Evolutionary conservation across 2,797 vertebrate species (phyloP).

Genomic region (Brotula barbata): DNA sequence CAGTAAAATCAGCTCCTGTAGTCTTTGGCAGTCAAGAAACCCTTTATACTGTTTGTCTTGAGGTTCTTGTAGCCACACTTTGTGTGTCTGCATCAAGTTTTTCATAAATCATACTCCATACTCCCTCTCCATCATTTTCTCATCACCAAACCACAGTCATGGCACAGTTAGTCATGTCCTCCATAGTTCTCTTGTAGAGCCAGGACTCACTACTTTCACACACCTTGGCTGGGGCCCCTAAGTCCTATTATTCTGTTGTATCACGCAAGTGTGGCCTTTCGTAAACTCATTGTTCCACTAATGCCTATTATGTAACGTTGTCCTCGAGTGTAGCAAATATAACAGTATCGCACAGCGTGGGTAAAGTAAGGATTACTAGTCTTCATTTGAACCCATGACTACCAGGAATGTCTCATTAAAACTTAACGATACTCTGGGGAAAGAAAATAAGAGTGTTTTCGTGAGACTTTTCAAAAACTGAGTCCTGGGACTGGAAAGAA

Average conservation of each 20-base stretch:
- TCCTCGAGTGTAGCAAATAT: slow-evolving; percentile 28
- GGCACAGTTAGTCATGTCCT: slow-evolving; percentile 9
- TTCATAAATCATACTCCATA: slow-evolving; percentile 6
- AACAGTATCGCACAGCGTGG: slow-evolving; percentile 27
- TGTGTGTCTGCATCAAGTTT: no score
- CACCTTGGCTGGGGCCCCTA: slow-evolving; percentile 25
- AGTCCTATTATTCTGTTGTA: slow-evolving; percentile 27
- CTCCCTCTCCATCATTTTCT: slow-evolving; percentile 2
- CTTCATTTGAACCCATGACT: slow-evolving; percentile 3
- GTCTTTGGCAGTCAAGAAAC: slow-evolving; percentile 17
- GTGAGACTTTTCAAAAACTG: no score
- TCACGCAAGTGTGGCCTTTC: slow-evolving; percentile 39
- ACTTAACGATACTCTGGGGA: neutral
- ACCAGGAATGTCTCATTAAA: neutral
- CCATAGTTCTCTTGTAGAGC: slow-evolving; percentile 31
- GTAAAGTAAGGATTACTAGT: slow-evolving; percentile 27
- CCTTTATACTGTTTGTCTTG: neutral
- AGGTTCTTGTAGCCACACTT: no score
- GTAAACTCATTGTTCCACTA: slow-evolving; percentile 55
- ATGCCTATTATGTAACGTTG: slow-evolving; percentile 67
- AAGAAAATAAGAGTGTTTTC: no score
- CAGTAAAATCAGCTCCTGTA: neutral
- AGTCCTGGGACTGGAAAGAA: no score
- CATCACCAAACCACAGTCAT: slow-evolving; percentile 30
- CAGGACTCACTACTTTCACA: slow-evolving; percentile 11